A percentile compares a stretch with the other conserved stretches of the same genome.
Conservation (phyloP, 2,888 invertebrate genomes). For the Platycnemis pennipes region DNA sequence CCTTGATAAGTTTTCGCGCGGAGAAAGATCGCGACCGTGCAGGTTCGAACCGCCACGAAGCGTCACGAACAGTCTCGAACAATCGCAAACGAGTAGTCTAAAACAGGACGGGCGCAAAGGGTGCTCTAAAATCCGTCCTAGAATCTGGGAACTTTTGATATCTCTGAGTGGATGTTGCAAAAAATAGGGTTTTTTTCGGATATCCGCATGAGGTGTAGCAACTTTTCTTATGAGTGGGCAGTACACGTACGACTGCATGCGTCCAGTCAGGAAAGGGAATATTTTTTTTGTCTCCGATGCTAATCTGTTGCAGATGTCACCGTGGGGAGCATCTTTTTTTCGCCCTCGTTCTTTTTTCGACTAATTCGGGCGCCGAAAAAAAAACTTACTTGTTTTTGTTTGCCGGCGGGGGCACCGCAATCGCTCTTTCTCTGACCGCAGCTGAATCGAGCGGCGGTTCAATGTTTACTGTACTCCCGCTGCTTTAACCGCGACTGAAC, state of each 20-base stretch:
- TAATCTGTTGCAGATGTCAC: slow-evolving; percentile 26
- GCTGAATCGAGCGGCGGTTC: not conserved
- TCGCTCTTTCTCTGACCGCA: slow-evolving; percentile 26
- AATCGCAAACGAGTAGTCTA: not conserved
- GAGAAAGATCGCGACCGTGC: not conserved
- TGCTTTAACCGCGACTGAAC: not conserved
- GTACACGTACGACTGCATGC: not conserved
- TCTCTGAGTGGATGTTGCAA: not conserved
- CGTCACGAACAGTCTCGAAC: not conserved
- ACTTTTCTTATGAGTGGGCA: not conserved
- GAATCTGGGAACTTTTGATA: not conserved
- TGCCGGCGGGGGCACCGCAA: not conserved
- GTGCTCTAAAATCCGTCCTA: too few relatives aligned
- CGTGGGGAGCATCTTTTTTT: not conserved
- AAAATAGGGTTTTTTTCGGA: not conserved
- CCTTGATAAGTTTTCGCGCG: not conserved
- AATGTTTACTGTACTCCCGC: not conserved
- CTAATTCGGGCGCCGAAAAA: not conserved
- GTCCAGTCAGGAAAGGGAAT: not conserved
- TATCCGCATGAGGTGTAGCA: not conserved
- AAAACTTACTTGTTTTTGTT: not conserved
- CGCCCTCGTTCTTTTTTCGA: not conserved
- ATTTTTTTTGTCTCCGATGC: not conserved
- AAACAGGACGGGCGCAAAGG: too few relatives aligned
- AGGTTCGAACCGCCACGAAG: not conserved